These are phyloP conservation scores for Trogon melanurus DNA, from an alignment of 2,113 vertebrate species.

Conservation along the genomic window DNA sequence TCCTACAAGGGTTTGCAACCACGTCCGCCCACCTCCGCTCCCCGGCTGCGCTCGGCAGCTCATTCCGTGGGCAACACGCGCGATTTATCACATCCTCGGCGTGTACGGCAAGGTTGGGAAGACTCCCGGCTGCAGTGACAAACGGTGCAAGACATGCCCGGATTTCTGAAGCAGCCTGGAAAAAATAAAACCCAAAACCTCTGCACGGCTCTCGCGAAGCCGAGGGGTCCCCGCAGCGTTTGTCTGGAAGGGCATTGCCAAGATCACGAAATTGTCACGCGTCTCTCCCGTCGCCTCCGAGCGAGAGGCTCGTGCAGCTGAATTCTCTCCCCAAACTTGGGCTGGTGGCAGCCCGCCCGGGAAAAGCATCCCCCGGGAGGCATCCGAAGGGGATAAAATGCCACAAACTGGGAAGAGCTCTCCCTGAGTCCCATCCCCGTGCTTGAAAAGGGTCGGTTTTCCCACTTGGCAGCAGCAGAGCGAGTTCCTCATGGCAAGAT, in stretches of 20 bases:
- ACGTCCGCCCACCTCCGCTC: too few relatives aligned
- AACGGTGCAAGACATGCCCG: not conserved
- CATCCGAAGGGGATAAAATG: accelerated
- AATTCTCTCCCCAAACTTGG: not conserved
- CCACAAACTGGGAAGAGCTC: not conserved
- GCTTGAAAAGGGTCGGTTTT: not conserved
- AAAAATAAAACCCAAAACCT: not conserved
- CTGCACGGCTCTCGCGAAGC: not conserved
- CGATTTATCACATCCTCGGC: not conserved
- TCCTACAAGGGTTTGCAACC: not conserved
- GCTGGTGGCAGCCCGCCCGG: not conserved
- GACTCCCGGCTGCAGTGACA: not conserved
- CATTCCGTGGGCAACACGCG: accelerated
- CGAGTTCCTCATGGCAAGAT: not conserved
- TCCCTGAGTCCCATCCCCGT: not conserved
- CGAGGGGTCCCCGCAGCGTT: not conserved
- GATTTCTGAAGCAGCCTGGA: not conserved
- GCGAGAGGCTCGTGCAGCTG: not conserved
- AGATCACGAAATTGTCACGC: not conserved
- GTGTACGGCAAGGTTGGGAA: not conserved
- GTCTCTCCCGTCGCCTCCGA: not conserved
- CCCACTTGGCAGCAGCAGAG: not conserved
- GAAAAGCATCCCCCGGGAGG: not conserved
- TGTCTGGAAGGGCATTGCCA: not conserved
- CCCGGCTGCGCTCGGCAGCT: not conserved